Evolutionary conservation across 2,888 invertebrate species (phyloP).

Genomic region (Cantharis rufa): DNA sequence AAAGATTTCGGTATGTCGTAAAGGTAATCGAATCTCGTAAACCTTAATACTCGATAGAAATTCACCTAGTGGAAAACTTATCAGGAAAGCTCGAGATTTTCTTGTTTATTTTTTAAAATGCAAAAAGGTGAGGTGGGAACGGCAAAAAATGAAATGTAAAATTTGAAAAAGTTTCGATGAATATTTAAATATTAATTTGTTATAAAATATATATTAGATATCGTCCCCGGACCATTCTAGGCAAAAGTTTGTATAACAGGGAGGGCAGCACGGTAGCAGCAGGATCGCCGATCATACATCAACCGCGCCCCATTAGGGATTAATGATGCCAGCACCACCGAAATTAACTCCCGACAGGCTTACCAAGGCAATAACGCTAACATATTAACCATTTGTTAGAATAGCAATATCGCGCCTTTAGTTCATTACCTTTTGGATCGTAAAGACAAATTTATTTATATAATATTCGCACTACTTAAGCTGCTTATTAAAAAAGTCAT

Average conservation of each 20-base stretch:
- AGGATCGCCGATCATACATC: conserved; percentile 55
- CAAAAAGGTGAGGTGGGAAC: background rate
- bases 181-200: conserved; percentile 3
- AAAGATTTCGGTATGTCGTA: conserved; percentile 52
- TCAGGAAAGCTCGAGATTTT: background rate
- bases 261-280: conserved; percentile 16
- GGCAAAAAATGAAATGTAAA: background rate
- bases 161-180: background rate
- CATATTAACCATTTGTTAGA: conserved; percentile 60
- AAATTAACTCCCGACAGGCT: conserved; percentile 59
- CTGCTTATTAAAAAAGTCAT: conserved; percentile 28
- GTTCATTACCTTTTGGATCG: conserved; percentile 44
- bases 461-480: conserved; percentile 27
- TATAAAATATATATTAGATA: background rate
- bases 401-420: conserved; percentile 50
- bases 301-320: conserved; percentile 59
- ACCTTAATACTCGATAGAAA: conserved; percentile 53
- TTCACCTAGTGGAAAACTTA: conserved; percentile 41
- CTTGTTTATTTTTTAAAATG: background rate
- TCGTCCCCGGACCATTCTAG: background rate
- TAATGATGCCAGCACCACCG: conserved; percentile 58
- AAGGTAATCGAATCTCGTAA: conserved; percentile 57
- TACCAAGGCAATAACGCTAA: conserved; percentile 58
- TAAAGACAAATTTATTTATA: conserved; percentile 44
- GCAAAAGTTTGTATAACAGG: background rate